Base-by-base conservation (phyloP, 2,113 vertebrate species). In the Mirounga angustirostris region DNA sequence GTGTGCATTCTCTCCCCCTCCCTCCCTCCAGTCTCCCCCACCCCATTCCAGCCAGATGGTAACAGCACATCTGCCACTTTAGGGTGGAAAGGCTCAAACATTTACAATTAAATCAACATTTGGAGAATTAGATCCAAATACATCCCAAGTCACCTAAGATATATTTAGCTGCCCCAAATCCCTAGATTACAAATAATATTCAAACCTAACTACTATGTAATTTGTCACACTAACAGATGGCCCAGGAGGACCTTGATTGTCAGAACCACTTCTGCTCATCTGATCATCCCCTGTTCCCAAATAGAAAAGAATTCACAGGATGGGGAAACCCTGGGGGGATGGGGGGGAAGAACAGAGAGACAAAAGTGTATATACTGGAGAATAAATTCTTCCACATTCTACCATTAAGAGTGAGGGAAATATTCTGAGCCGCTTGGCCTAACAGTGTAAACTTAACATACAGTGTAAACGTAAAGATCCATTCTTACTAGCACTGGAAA, bases 171-270 rank as follows among this genome's bases (percentile, higher is more conserved):
- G 90, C 33, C 81, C 88, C 74, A 91, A 92, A 95, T 94, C 80
- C 69, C 87, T 83, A 95, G 96, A 92, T 91, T 86, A 94, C 65
- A 93, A 95, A 91, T 76, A 89, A 84, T 52, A 91, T 71, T 80
- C 52, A 18, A 63, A 43, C 79, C 30, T 93, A 91, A 76, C 14
- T 33, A 76, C 67, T 84, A 69, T 54, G 78, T 79, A 93, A 93
- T 89, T 50, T 80, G 7, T 76, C 63, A 76, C 74, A 84, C 54
- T 91, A 59, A 59, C 86, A 95, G 89, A 97, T 71, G 85, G 65
- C 43, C 46, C 54, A 71, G 56, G 30, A 91, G 14, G 21, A 40
- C 59, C 50, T 9, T 43, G 58, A 69, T 3, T 36, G 33, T 92
- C 84, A 96, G 87, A 63, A 91, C 11, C 56, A 61, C 28, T 93